phyloP scores from a whole-genome alignment of 2,797 vertebrate species.

The Falco peregrinus region DNA sequence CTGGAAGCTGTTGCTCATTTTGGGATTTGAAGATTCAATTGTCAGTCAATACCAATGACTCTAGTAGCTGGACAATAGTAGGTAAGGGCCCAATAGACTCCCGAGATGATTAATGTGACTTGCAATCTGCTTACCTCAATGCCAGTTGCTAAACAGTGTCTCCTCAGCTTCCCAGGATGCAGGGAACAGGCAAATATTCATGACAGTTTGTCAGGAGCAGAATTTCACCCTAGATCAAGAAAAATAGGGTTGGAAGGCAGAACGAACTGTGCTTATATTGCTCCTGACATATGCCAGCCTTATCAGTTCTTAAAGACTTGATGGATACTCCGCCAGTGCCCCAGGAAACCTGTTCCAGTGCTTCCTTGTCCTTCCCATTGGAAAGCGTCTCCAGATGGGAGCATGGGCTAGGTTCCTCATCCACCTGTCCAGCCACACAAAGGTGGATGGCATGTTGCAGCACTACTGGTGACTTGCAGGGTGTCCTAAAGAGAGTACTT shows the following conservation, averaged over 20 bases:
- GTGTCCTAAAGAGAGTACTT: not conserved
- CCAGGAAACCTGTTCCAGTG: not conserved
- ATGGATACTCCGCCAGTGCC: not conserved
- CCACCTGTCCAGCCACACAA: not conserved
- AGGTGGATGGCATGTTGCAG: not conserved
- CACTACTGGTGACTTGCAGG: not conserved
- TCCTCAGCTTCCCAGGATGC: not conserved
- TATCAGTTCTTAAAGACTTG: not conserved
- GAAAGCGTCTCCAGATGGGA: not conserved
- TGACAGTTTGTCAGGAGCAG: not conserved
- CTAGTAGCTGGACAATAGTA: not conserved
- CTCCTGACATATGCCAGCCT: not conserved
- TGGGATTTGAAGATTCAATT: slow-evolving; percentile 29
- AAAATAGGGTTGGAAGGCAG: slow-evolving; percentile 37
- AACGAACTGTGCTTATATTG: not conserved
- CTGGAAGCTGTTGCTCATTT: slow-evolving; percentile 64
- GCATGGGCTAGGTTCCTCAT: not conserved
- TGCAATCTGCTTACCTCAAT: not conserved
- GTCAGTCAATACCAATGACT: slow-evolving; percentile 16
- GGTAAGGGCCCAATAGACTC: not conserved
- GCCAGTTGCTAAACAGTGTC: not conserved
- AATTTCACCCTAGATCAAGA: not conserved
- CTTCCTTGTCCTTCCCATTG: not conserved
- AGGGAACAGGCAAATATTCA: not conserved
- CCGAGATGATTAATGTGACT: not conserved